A percentile compares a stretch with the other conserved stretches of the same genome.
These are phyloP conservation scores for Carpatolechia fugitivella DNA, from an alignment of 2,888 invertebrate genomes.

Conservation along the genomic window DNA sequence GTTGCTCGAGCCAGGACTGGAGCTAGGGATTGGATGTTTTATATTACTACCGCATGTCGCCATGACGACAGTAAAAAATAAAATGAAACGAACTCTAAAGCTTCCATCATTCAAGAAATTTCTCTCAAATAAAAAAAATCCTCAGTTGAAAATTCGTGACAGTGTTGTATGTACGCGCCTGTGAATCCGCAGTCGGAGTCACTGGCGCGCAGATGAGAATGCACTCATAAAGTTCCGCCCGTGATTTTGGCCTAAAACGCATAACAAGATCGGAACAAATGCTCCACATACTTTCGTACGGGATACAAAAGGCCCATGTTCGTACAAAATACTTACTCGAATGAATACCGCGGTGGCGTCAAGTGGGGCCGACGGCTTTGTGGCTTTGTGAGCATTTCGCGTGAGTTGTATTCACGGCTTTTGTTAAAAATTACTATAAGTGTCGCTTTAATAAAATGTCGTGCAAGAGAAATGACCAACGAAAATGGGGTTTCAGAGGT, in stretches of 20 bases:
- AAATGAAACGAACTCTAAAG: neutral
- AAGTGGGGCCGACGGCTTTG: constrained; percentile 22
- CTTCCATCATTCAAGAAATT: too few species aligned
- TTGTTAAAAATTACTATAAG: constrained; percentile 14
- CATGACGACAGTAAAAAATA: neutral
- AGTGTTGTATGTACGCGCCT: neutral
- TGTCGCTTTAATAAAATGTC: neutral
- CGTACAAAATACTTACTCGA: constrained; percentile 35
- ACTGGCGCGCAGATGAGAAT: constrained; percentile 54
- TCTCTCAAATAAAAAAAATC: too few species aligned
- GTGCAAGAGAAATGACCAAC: neutral
- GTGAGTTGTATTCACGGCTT: constrained; percentile 19
- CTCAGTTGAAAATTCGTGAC: neutral
- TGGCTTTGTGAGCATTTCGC: constrained; percentile 20
- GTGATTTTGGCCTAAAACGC: constrained; percentile 58
- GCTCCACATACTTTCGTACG: constrained; percentile 33
- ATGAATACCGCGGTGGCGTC: constrained; percentile 27
- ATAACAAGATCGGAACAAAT: constrained; percentile 39
- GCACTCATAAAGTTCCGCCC: constrained; percentile 64
- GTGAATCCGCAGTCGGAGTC: constrained; percentile 30
- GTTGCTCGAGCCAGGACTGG: constrained; percentile 36
- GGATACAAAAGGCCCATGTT: constrained; percentile 48
- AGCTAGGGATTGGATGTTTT: neutral
- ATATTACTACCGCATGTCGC: neutral
- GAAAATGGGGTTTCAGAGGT: neutral